Base-by-base conservation (phyloP, 2,888 invertebrate species). In the Callimorpha dominula region DNA sequence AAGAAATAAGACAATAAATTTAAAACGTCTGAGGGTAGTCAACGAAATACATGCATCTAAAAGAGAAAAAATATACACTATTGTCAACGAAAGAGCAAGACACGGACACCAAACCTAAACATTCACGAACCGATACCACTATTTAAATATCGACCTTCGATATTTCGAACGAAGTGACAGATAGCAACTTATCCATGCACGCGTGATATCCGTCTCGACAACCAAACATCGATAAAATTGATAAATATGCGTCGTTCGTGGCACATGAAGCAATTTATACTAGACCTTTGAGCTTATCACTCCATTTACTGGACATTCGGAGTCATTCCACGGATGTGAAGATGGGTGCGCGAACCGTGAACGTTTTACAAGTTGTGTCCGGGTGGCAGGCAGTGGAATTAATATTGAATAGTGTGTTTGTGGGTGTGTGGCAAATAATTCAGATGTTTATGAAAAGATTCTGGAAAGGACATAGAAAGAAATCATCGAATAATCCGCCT, bases 401-500 rank as follows among this genome's bases (percentile, higher is more conserved):
- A 74, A 84, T 94, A 40, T 63, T 93, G 0, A 90, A 91, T 78
- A 93, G 93, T 80, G 73, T 93, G 50, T 88, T 93, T 71, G 63
- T 94, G 15, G 95, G 95, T 4, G 78, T 93, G 50, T 95, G 93
- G 93, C 95, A 95, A 79, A 81, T 94, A 31, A 50, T 93, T 7
- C 89, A 91, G 74, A 91, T 95, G 20, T 82, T 85, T 46, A 89
- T 92, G 57, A 91, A 92, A 81, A 90, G 90, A 73, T 85, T 95
- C 68, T 95, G 95, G 95, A 95, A 92, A 85, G 95, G 94, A 43
- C 90, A 90, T 63, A 84, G 92, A 3, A 91, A 93, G 83, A 95
- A 94, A 87, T 74, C 80, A 40, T 90, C 89, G 74, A 85, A 85
- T 76, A 78, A 54, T 15, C 82, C 90, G 0, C 87, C 92, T 7